A percentile compares a stretch with the other conserved stretches of the same genome.
Conservation (phyloP, 2,888 invertebrate genomes). For the Campoletis raptor region DNA sequence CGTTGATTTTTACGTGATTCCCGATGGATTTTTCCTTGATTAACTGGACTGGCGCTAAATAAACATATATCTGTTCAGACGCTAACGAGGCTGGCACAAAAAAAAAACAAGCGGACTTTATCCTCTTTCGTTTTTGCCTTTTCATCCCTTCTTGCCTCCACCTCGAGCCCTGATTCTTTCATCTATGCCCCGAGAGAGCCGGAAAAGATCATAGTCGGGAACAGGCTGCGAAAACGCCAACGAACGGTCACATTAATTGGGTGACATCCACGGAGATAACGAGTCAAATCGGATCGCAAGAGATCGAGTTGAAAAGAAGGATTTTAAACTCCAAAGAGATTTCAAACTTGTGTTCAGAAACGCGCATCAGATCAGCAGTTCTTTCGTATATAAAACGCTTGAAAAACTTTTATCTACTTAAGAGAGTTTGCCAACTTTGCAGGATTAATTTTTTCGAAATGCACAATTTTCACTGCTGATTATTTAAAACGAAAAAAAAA, state of each 20-base stretch:
- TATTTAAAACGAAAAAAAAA: background rate
- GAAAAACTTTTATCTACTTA: background rate
- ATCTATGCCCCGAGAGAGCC: constrained; percentile 19
- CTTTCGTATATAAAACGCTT: background rate
- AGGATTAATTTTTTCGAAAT: background rate
- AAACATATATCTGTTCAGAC: background rate
- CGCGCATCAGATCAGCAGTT: background rate
- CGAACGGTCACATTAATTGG: constrained; percentile 64
- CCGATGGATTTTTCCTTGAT: constrained; percentile 23
- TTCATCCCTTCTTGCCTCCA: background rate
- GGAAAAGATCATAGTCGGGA: constrained; percentile 17
- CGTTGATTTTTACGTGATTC: constrained; percentile 9
- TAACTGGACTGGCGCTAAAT: constrained; percentile 25
- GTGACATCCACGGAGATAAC: constrained; percentile 59
- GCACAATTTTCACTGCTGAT: background rate
- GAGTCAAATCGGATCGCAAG: constrained; percentile 58
- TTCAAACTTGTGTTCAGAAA: background rate
- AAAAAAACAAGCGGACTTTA: constrained; percentile 9
- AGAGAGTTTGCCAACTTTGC: background rate
- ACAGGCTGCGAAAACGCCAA: constrained; percentile 39
- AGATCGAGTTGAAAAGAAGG: constrained; percentile 19
- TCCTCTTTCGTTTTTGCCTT: constrained; percentile 17
- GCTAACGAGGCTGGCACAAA: constrained; percentile 55
- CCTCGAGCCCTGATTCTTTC: background rate
- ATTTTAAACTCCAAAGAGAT: constrained; percentile 9